phyloP scores from a whole-genome alignment of 2,888 invertebrate species.

The Cheilosia variabilis region DNA sequence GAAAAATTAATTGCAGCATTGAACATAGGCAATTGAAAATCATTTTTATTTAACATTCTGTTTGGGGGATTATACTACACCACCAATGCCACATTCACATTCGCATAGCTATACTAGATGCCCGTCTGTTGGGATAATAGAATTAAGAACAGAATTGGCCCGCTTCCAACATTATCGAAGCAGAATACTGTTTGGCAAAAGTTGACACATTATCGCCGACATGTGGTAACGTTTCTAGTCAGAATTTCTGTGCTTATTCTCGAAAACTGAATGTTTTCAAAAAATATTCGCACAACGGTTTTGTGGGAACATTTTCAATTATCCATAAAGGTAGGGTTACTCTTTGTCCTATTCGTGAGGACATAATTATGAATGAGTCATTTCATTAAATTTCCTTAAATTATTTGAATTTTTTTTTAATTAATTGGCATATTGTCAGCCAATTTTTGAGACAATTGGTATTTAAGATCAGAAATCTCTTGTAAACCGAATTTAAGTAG shows the following conservation, averaged over 20 bases:
- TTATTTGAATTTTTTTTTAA: too few species aligned
- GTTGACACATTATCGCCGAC: conserved; percentile 67
- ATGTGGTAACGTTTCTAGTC: conserved; percentile 53
- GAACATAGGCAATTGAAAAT: conserved; percentile 75
- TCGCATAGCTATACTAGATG: conserved; percentile 31
- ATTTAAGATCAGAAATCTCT: too few species aligned
- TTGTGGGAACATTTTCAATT: neutral
- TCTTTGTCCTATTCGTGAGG: too few species aligned
- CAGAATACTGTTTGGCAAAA: conserved; percentile 59
- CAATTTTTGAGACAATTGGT: too few species aligned
- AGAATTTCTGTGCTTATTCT: conserved; percentile 4
- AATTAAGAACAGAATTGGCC: conserved; percentile 64
- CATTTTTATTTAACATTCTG: conserved; percentile 55
- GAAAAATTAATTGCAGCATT: conserved; percentile 75
- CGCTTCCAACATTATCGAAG: conserved; percentile 55
- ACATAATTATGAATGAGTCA: too few species aligned
- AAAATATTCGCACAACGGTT: conserved; percentile 1
- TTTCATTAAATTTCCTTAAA: too few species aligned
- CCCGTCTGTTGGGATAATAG: conserved; percentile 53
- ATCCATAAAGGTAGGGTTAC: neutral
- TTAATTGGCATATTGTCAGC: too few species aligned
- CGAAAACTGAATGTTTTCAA: conserved; percentile 27
- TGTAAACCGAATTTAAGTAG: too few species aligned
- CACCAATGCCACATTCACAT: conserved; percentile 44
- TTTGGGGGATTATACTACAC: neutral